phyloP scores from a whole-genome alignment of 2,797 vertebrate genomes.

The Spinibarbus caldwelli region DNA sequence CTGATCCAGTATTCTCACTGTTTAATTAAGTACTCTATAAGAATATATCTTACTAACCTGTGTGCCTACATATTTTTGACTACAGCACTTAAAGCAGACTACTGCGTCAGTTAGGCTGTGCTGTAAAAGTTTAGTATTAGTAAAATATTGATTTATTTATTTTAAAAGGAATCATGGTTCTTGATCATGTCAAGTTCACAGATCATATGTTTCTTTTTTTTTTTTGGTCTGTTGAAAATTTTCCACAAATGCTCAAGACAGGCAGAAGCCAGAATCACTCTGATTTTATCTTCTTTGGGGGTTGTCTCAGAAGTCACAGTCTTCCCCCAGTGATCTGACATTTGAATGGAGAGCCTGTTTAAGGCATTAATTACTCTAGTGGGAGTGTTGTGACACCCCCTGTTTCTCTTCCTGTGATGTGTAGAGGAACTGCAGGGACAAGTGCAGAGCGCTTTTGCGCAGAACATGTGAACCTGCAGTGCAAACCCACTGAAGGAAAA shows the following conservation, averaged over 20 bases:
- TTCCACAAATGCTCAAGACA: slow-evolving; percentile 1
- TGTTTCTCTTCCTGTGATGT: not conserved
- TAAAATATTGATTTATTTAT: not conserved
- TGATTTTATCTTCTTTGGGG: not conserved
- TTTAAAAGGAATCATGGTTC: not conserved
- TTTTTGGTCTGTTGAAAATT: not conserved
- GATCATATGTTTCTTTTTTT: not conserved
- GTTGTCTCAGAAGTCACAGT: not conserved
- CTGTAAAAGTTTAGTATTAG: not conserved
- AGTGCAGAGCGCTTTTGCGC: not conserved
- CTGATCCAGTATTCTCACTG: not conserved
- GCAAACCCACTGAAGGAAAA: slow-evolving; percentile 1
- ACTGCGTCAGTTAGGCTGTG: not conserved
- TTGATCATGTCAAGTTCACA: not conserved
- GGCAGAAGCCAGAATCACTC: not conserved
- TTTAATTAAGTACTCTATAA: not conserved
- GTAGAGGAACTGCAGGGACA: not conserved
- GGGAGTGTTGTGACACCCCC: slow-evolving; percentile 21
- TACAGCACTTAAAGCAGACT: not conserved
- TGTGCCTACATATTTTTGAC: not conserved
- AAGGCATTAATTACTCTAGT: slow-evolving; percentile 38
- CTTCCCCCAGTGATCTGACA: slow-evolving; percentile 42
- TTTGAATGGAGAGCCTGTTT: slow-evolving; percentile 28
- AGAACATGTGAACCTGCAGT: not conserved
- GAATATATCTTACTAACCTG: not conserved